A percentile compares a stretch with the other conserved stretches of the same genome.
Conservation (phyloP, 2,797 vertebrate genomes). For the Danio kyathit region DNA sequence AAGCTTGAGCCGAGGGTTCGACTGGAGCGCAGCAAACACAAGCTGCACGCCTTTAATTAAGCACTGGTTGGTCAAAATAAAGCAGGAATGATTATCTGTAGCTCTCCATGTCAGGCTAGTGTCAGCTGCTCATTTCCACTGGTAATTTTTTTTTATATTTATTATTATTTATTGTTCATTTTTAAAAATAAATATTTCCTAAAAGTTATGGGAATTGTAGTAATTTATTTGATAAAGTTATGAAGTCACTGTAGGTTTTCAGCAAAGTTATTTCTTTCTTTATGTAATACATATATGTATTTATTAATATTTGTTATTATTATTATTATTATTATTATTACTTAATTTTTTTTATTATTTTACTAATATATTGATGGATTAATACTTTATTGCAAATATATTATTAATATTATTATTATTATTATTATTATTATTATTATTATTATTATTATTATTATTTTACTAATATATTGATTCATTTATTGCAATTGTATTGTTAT, state of each 20-base stretch:
- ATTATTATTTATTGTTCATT: too few relatives aligned
- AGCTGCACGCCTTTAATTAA: conserved; percentile 64
- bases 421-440: neutral
- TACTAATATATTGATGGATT: neutral
- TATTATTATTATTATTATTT: too few relatives aligned
- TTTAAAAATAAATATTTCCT: neutral
- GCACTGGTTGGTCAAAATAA: conserved; percentile 53
- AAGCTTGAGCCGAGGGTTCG: conserved; percentile 63
- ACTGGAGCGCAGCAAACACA: conserved; percentile 57
- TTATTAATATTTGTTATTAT: too few relatives aligned
- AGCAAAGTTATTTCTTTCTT: too few relatives aligned
- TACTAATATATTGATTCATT: too few relatives aligned
- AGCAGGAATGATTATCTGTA: conserved; percentile 50
- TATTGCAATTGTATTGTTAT: too few relatives aligned
- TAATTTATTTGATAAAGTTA: neutral
- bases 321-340: neutral
- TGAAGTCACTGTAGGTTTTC: neutral
- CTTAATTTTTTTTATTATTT: too few relatives aligned
- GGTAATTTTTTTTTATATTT: neutral
- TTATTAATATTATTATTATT: too few relatives aligned
- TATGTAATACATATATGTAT: too few relatives aligned
- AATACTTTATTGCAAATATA: too few relatives aligned
- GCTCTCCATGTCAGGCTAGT: conserved; percentile 38
- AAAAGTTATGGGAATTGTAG: conserved; percentile 5
- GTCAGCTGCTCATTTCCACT: conserved; percentile 53